Evolutionary conservation across 2,113 vertebrate genomes (phyloP), one percentile per base, ranked within the genome.

Genomic region (Atractosteus spatula): DNA sequence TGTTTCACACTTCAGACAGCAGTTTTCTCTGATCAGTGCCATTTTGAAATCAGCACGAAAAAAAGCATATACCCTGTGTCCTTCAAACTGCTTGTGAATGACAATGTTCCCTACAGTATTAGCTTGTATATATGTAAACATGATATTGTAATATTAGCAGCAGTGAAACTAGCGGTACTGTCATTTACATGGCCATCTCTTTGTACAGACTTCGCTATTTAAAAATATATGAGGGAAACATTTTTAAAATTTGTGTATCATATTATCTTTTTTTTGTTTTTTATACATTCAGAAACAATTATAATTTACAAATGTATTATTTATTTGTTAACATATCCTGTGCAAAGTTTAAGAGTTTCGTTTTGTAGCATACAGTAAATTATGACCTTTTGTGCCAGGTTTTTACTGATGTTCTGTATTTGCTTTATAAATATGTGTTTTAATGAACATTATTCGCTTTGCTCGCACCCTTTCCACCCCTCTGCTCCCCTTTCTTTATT

Each of bases 71-170:
- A 71, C 77, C 78, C 55, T 63, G 70, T 77, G 80, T 54, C 47
- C 59, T 69, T 75, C 67, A 76, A 63, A 79, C 76, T 82, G 83
- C 83, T 82, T 87, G 84, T 89, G 85, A 86, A 87, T 84, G 91
- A 88, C 91, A 88, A 91, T 91, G 89, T 86, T 90, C 89, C 88
- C 87, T 87, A 84, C 89, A 87, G 77, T 85, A 75, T 82, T 80
- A 80, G 81, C 82, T 45, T 98, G 95, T 97, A 97, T 88, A 98
- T 97, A 96, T 93, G 94, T 96, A 95, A 94, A 95, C 93, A 93
- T 92, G 86, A 87, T 90, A 87, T 80, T 92, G 76, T 93, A 91
- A 79, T 87, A 89, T 94, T 91, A 93, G 92, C 92, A 92, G 87
- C 89, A 88, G 80, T 91, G 82, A 81, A 86, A 84, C 78, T 92